Base-by-base conservation (phyloP, 2,797 vertebrate species). In the Microctenopoma lineatum region DNA sequence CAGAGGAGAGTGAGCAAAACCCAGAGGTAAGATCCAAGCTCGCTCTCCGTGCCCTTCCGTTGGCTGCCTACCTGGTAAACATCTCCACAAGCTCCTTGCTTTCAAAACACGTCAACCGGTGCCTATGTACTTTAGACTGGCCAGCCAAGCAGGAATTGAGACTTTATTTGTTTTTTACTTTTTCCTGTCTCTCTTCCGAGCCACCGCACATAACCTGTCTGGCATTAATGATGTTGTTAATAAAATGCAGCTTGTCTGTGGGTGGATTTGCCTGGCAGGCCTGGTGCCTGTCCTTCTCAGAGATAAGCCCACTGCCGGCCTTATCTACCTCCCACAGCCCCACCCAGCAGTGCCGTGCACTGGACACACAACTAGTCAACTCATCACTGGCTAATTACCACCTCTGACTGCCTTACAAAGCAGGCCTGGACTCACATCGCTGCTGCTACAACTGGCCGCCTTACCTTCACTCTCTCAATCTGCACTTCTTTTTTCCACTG, bases 51-150 rank as follows among this genome's bases (percentile, higher is more conserved):
- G 87, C 87, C 84, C 85, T 89, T 87, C 89, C 70, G 79, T 77
- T 85, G 79, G 79, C 90, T 90, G 84, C 82, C 84, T 91, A 92
- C 89, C 92, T 91, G 95, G 95, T 96, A 98, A 97, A 98, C 95
- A 97, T 96, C 96, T 97, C 95, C 95, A 95, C 95, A 93, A 96
- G 95, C 84, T 95, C 95, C 95, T 95, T 94, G 94, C 95, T 97
- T 91, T 97, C 95, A 95, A 95, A 97, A 96, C 95, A 95, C 94
- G 94, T 95, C 96, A 95, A 94, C 95, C 92, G 91, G 93, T 94
- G 94, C 94, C 94, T 93, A 93, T 95, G 95, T 96, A 95, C 94
- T 94, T 95, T 94, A 95, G 93, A 93, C 95, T 92, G 93, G 92
- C 94, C 92, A 92, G 93, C 93, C 95, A 95, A 94, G 94, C 94